Conservation (phyloP, 2,888 invertebrate species). For the Osedax frankpressi region DNA sequence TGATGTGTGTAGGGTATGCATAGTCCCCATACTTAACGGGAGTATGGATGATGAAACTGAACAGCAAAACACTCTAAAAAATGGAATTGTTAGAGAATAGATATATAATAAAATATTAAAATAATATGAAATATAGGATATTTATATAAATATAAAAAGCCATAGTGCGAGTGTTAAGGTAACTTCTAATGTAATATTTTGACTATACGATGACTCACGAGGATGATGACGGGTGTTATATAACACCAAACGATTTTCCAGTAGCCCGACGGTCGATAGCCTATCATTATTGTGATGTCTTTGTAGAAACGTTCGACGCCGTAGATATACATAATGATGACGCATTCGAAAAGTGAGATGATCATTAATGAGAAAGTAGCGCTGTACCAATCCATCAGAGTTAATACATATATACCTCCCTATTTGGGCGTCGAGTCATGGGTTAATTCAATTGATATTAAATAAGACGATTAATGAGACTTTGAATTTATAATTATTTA, state of each 20-base stretch:
- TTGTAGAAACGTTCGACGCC: slow-evolving; percentile 41
- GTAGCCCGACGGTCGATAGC: slow-evolving; percentile 33
- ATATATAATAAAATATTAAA: background rate
- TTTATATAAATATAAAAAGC: too few relatives aligned
- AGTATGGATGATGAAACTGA: slow-evolving; percentile 37
- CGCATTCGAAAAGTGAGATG: slow-evolving; percentile 40
- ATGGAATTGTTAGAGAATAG: background rate
- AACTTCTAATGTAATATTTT: too few relatives aligned
- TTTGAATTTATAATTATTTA: too few relatives aligned
- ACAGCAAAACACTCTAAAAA: slow-evolving; percentile 40
- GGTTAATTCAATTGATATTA: too few relatives aligned
- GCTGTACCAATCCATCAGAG: slow-evolving; percentile 47
- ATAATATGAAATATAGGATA: too few relatives aligned
- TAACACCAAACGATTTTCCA: slow-evolving; percentile 41
- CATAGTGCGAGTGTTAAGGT: too few relatives aligned
- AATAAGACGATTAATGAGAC: too few relatives aligned
- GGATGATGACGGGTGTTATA: slow-evolving; percentile 39
- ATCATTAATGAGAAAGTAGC: slow-evolving; percentile 47
- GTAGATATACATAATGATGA: slow-evolving; percentile 42
- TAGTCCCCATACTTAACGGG: slow-evolving; percentile 44
- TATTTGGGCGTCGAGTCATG: too few relatives aligned
- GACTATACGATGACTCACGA: slow-evolving; percentile 35
- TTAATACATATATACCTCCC: slow-evolving; percentile 43
- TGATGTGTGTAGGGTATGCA: slow-evolving; percentile 39
- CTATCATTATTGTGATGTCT: slow-evolving; percentile 45